Conservation (phyloP, 2,888 invertebrate genomes). For the Plemyria rubiginata region DNA sequence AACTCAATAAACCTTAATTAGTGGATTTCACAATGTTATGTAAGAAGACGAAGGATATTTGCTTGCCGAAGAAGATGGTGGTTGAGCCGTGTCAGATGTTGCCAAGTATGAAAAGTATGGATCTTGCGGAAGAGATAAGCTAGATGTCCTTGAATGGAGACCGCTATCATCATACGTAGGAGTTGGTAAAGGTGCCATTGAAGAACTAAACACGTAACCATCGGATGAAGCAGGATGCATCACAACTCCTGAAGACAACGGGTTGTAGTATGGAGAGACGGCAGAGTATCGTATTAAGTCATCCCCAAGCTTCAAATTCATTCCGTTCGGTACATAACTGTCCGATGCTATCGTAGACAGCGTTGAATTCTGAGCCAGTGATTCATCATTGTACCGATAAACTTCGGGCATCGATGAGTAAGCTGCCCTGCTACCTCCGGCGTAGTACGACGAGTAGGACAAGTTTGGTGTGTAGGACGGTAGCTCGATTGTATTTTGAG, state of each 20-base stretch:
- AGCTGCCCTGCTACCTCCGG: constrained; percentile 61
- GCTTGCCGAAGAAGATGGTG: constrained; percentile 54
- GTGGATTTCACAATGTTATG: constrained; percentile 64
- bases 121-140: constrained; percentile 64
- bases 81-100: constrained; percentile 61
- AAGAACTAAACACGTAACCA: constrained; percentile 60
- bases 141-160: constrained; percentile 57
- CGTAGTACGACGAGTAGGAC: constrained; percentile 74
- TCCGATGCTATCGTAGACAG: constrained; percentile 67
- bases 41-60: constrained; percentile 69
- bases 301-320: constrained; percentile 70
- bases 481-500: constrained; percentile 67
- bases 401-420: constrained; percentile 78
- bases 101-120: constrained; percentile 69
- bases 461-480: constrained; percentile 77
- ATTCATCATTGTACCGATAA: constrained; percentile 80
- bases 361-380: constrained; percentile 70
- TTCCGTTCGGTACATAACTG: constrained; percentile 76
- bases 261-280: constrained; percentile 66
- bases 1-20: neutral
- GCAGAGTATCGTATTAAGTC: constrained; percentile 66
- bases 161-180: constrained; percentile 70
- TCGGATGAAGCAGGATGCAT: constrained; percentile 66
- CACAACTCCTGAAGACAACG: constrained; percentile 60
- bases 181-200: constrained; percentile 57